Base-by-base conservation (phyloP, 2,797 vertebrate species). In the Siniperca undulata region DNA sequence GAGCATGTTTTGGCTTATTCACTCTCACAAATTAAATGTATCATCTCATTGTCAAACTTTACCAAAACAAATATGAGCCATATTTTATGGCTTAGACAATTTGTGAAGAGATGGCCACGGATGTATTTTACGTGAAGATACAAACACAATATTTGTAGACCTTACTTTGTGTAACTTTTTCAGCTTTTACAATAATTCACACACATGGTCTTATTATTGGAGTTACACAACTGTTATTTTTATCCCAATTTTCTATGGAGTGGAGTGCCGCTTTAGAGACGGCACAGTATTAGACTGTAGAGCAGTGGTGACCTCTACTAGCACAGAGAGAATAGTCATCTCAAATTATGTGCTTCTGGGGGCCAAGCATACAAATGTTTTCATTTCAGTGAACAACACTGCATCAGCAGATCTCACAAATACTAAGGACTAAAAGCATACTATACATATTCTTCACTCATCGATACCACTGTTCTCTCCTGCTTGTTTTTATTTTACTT, bases 321-420 rank as follows among this genome's bases (percentile, higher is more conserved):
- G 17, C 46, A 65, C 52, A 64, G 16, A 77, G 16, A 81, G 27
- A 82, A 71, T 27, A 79, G 46, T 77, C 55, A 62, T 83, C 60
- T 71, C 30, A 56, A 19, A 24, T 65, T 62, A 44, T 62, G n/a
- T 22, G 27, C 40, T 52, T 55, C 36, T 30, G 30, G 16, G n/a
- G 27, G 19, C 19, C 46, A 46, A 42, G 38, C 14, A 11, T 27
- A 50, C 7, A 70, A 17, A 55, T 67, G 42, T 48, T 78, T 62
- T 44, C 19, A 44, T 74, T 61, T 78, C 11, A 44, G 42, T 48
- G 24, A 77, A 60, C 22, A 76, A 60, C 13, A 53, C 14, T 14
- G 34, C 53, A 69, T 64, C 20, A 19, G 11, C 12, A 44, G 20
- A 53, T 58, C 56, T 55, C 1, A 59, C 12, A 77, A 55, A 69